Evolutionary conservation across 2,888 invertebrate species (phyloP).

Genomic region (Nymphalis polychloros): DNA sequence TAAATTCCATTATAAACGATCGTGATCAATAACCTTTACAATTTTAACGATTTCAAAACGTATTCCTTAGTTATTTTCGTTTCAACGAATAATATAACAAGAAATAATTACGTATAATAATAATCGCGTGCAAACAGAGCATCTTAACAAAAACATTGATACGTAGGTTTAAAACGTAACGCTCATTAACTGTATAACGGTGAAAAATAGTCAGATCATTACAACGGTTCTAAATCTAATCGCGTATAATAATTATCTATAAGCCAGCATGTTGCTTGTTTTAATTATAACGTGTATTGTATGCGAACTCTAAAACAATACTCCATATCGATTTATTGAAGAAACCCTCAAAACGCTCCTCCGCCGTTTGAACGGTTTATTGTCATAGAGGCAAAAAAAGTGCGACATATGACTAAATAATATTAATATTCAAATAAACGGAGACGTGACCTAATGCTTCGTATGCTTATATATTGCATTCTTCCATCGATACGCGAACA

Average conservation of each 20-base stretch:
- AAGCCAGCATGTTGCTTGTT: slow-evolving; percentile 8
- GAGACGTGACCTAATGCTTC: slow-evolving; percentile 21
- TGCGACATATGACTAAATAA: slow-evolving; percentile 26
- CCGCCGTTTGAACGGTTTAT: slow-evolving; percentile 1
- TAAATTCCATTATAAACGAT: background rate
- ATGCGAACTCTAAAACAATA: slow-evolving; percentile 23
- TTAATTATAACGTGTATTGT: slow-evolving; percentile 13
- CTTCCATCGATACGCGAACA: background rate
- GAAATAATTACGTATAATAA: slow-evolving; percentile 17
- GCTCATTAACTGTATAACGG: slow-evolving; percentile 44
- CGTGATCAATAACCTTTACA: background rate
- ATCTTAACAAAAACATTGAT: slow-evolving; percentile 35
- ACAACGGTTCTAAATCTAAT: slow-evolving; percentile 31
- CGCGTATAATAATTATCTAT: slow-evolving; percentile 20
- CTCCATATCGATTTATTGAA: slow-evolving; percentile 2
- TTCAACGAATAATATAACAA: slow-evolving; percentile 4
- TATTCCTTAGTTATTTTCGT: background rate
- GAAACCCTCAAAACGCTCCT: slow-evolving; percentile 8
- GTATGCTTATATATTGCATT: slow-evolving; percentile 5
- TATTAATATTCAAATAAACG: slow-evolving; percentile 5
- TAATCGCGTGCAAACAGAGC: slow-evolving; percentile 16
- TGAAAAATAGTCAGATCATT: slow-evolving; percentile 26
- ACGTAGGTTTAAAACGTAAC: slow-evolving; percentile 46
- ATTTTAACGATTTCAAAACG: background rate
- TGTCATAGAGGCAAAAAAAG: slow-evolving; percentile 12